A percentile compares a stretch with the other conserved stretches of the same genome.
These are phyloP conservation scores for Perizoma flavofasciatum DNA, from an alignment of 2,888 invertebrate genomes.

Conservation along the genomic window DNA sequence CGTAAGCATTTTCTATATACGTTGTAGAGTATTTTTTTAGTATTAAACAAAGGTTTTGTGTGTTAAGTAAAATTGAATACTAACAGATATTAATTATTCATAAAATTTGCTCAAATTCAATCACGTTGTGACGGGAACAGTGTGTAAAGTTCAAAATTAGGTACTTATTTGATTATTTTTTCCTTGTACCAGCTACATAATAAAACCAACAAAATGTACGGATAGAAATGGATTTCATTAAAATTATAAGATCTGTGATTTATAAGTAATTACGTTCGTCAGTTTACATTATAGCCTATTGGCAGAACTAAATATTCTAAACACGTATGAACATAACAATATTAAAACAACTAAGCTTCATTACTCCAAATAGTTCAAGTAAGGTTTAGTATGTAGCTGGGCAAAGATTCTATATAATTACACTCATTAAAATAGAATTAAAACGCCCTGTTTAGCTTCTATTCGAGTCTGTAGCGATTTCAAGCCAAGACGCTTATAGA, in stretches of 20 bases:
- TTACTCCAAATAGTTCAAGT: neutral
- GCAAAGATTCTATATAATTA: neutral
- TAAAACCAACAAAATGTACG: slow-evolving; percentile 3
- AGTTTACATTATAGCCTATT: slow-evolving; percentile 10
- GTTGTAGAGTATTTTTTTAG: slow-evolving; percentile 15
- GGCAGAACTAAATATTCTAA: slow-evolving; percentile 6
- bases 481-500: slow-evolving; percentile 20
- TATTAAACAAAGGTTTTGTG: slow-evolving; percentile 21
- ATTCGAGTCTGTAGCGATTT: slow-evolving; percentile 19
- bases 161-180: slow-evolving; percentile 8
- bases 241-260: too few species aligned
- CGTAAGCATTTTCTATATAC: slow-evolving; percentile 23
- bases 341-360: neutral
- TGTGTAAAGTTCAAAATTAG: slow-evolving; percentile 25
- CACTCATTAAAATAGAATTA: slow-evolving; percentile 2
- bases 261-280: neutral
- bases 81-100: slow-evolving; percentile 28
- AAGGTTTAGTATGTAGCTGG: slow-evolving; percentile 12
- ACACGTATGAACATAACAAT: slow-evolving; percentile 1
- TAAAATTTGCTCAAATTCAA: slow-evolving; percentile 39
- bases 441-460: slow-evolving; percentile 4
- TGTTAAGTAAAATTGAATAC: slow-evolving; percentile 15
- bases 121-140: slow-evolving; percentile 35
- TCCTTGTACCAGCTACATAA: slow-evolving; percentile 25
- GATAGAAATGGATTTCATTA: neutral